Conservation (phyloP, 2,888 invertebrate species). For the Cantharis lateralis region DNA sequence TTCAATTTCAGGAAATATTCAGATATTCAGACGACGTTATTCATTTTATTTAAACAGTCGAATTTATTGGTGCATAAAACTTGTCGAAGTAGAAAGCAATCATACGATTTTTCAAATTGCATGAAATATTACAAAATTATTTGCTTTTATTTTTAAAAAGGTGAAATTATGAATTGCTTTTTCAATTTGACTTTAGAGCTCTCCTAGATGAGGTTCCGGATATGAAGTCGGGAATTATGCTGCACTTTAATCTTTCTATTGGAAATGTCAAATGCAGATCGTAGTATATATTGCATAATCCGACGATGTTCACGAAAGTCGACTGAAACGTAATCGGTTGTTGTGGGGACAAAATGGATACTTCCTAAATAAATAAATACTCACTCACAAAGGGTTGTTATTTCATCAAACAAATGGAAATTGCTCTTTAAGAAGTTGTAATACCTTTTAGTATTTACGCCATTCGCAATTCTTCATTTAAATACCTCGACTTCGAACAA, state of each 20-base stretch:
- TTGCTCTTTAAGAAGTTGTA: conserved; percentile 11
- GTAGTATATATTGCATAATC: neutral
- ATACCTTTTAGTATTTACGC: conserved; percentile 6
- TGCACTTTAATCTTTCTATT: neutral
- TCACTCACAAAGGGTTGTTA: conserved; percentile 20
- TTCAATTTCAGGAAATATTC: neutral
- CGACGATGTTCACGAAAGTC: neutral
- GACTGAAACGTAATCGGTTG: conserved; percentile 9
- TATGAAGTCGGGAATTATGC: neutral
- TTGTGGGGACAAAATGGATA: conserved; percentile 9
- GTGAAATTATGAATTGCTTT: neutral
- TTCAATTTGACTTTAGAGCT: neutral
- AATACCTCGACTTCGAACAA: neutral
- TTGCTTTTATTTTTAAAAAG: neutral
- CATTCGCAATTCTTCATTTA: conserved; percentile 7
- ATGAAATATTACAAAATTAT: neutral
- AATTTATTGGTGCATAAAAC: neutral
- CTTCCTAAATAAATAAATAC: conserved; percentile 14
- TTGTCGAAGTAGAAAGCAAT: neutral
- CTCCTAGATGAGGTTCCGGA: neutral
- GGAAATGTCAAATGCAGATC: neutral
- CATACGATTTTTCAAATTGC: neutral
- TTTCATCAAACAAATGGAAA: conserved; percentile 20
- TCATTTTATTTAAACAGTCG: neutral
- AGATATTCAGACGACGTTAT: neutral